A percentile compares a stretch with the other conserved stretches of the same genome.
phyloP scores from a whole-genome alignment of 2,113 vertebrate genomes.

The Microcebus tavaratra region DNA sequence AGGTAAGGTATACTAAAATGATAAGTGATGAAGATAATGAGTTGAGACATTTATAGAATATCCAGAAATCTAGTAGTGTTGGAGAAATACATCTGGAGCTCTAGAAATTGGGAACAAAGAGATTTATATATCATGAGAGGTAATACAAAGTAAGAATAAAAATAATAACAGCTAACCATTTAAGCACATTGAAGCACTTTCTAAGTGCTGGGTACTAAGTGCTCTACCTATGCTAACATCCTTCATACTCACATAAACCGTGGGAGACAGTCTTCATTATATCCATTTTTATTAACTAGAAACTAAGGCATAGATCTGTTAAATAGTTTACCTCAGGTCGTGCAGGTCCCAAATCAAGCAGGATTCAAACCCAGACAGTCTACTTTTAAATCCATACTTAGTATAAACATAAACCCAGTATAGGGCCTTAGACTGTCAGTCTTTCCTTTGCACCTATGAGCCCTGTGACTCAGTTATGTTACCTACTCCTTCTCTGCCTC shows the following conservation, averaged over 20 bases:
- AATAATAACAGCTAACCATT: background rate
- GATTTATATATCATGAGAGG: background rate
- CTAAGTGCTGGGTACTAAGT: background rate
- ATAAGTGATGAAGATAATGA: background rate
- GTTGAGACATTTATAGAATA: background rate
- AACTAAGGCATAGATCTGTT: background rate
- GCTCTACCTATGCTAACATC: background rate
- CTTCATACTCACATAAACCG: background rate
- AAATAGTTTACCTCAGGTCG: background rate
- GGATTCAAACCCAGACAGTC: background rate
- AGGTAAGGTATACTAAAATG: background rate
- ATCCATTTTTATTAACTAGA: background rate
- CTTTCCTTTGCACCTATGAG: background rate
- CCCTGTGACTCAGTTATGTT: background rate
- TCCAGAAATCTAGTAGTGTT: background rate
- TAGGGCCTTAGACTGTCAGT: background rate
- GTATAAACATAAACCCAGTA: background rate
- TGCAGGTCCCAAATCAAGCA: background rate
- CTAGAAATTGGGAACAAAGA: background rate
- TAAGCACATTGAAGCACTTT: background rate
- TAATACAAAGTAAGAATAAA: background rate
- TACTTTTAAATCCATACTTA: background rate
- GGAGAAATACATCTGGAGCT: background rate
- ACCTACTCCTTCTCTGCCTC: background rate
- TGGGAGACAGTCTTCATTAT: background rate